Percentiles rank a stretch among this genome's conserved stretches.
Evolutionary conservation across 2,113 vertebrate genomes (phyloP).

Genomic region (Pyrgilauda ruficollis): DNA sequence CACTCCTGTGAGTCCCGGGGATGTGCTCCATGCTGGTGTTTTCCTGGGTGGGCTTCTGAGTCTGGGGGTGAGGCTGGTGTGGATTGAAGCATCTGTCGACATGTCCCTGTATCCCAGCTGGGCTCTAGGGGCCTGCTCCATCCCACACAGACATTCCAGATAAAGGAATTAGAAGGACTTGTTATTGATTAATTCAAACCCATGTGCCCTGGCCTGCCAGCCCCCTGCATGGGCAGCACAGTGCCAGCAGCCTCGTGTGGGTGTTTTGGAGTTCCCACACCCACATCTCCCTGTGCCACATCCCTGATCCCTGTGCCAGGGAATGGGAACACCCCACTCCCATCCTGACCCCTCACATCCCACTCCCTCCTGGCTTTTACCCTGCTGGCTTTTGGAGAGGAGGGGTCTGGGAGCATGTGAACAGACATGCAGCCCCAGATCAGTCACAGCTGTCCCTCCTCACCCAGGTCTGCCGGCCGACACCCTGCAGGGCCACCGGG

Average conservation of each 20-base stretch:
- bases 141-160: not conserved
- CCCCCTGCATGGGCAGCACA: fast-evolving
- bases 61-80: not conserved
- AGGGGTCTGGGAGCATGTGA: fast-evolving
- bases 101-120: fast-evolving
- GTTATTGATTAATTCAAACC: not conserved
- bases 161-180: not conserved
- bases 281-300: fast-evolving
- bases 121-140: not conserved
- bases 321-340: not conserved
- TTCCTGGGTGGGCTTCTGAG: not conserved
- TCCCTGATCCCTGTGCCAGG: not conserved
- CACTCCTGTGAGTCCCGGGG: slow-evolving; percentile 86
- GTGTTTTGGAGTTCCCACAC: not conserved
- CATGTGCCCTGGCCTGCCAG: not conserved
- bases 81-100: fast-evolving
- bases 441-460: not conserved
- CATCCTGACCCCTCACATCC: not conserved
- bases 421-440: not conserved
- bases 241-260: fast-evolving
- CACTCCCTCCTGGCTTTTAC: not conserved
- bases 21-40: fast-evolving
- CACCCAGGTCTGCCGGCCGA: slow-evolving; percentile 87
- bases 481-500: slow-evolving; percentile 93
- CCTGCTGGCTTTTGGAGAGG: not conserved